phyloP scores from a whole-genome alignment of 2,113 vertebrate species.

The Atrichornis clamosus region DNA sequence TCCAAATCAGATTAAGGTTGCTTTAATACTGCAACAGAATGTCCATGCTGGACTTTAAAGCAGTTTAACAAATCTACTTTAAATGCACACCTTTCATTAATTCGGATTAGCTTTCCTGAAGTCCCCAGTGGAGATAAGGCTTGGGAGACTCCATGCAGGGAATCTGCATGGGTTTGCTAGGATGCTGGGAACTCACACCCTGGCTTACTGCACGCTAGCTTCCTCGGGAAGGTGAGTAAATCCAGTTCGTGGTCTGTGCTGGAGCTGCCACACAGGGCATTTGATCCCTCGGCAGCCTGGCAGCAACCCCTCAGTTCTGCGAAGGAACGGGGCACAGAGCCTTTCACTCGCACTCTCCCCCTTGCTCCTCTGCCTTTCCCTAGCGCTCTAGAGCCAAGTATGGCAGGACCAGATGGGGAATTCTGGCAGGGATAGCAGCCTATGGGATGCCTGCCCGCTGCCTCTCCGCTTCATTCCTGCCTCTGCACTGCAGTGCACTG shows the following conservation, averaged over 20 bases:
- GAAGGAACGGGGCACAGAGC: background rate
- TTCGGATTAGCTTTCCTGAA: background rate
- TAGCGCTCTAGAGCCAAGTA: background rate
- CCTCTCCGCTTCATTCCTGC: background rate
- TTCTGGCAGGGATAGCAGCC: background rate
- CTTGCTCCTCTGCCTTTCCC: conserved; percentile 8
- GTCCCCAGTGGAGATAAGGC: background rate
- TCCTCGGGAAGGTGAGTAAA: background rate
- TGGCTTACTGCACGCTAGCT: background rate
- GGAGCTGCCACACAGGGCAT: background rate
- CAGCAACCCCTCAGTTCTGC: background rate
- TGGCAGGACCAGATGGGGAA: background rate
- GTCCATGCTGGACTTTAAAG: conserved; percentile 65
- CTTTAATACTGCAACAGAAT: conserved; percentile 65
- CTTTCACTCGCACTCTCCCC: background rate
- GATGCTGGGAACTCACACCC: background rate
- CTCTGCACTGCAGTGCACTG: background rate
- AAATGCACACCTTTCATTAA: conserved; percentile 45
- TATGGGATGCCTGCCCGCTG: background rate
- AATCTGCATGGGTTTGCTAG: background rate
- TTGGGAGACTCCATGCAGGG: background rate
- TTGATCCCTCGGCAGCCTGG: background rate
- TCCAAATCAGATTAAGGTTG: conserved; percentile 66
- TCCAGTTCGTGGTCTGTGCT: background rate
- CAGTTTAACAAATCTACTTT: conserved; percentile 64